phyloP scores from a whole-genome alignment of 1,140 invertebrate species.

The Aphaenogaster rudis region DNA sequence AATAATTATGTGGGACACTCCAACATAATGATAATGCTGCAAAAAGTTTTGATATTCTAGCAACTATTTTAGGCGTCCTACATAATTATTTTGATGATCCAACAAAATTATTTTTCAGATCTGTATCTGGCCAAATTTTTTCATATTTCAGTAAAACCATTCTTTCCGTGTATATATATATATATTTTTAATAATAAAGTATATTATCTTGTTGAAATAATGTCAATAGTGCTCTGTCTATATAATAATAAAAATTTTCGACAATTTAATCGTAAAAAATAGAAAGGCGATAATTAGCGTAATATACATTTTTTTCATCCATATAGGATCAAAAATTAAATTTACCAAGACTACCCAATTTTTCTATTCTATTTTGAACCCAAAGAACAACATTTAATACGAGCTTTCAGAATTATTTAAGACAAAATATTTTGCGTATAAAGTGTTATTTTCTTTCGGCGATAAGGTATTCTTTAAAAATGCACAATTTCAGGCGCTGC shows the following conservation, averaged over 20 bases:
- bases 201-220: not conserved
- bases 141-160: no score
- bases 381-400: not conserved
- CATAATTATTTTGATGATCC: no score
- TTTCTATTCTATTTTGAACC: not conserved
- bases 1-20: no score
- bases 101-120: no score
- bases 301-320: not conserved
- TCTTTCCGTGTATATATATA: no score
- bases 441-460: slow-evolving; percentile 21
- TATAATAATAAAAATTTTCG: not conserved
- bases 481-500: slow-evolving; percentile 57
- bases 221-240: not conserved
- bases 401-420: not conserved
- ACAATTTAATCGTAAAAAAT: not conserved
- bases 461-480: slow-evolving; percentile 49
- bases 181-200: not conserved
- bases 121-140: no score
- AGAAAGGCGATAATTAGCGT: not conserved
- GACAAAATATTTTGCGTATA: not conserved
- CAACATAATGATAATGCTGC: no score
- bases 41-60: no score
- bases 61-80: no score
- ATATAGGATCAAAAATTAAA: not conserved
- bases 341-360: not conserved